Percentiles rank a stretch among this genome's conserved stretches.
phyloP scores from a whole-genome alignment of 2,797 vertebrate genomes.

The Anableps anableps region DNA sequence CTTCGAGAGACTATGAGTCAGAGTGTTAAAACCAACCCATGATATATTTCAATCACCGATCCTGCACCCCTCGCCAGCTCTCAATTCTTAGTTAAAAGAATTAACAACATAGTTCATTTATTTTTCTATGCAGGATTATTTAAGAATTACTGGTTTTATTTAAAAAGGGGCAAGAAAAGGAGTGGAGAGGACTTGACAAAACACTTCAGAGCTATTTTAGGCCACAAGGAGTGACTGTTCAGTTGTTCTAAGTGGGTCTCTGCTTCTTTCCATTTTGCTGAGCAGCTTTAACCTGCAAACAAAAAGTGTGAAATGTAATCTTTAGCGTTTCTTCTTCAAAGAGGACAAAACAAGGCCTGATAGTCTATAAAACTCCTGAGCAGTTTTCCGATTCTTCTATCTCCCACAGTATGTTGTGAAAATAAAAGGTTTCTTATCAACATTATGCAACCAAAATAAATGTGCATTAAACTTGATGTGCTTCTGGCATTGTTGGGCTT shows the following conservation, averaged over 20 bases:
- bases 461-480: conserved; percentile 84
- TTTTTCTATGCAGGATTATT: conserved; percentile 88
- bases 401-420: conserved; percentile 81
- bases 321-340: conserved; percentile 65
- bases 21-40: conserved; percentile 57
- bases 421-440: conserved; percentile 81
- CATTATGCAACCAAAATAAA: conserved; percentile 90
- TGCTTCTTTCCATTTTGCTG: conserved; percentile 61
- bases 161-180: conserved; percentile 72
- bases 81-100: conserved; percentile 79
- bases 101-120: conserved; percentile 85
- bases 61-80: conserved; percentile 68
- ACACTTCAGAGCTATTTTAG: conserved; percentile 50
- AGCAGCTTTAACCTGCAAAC: conserved; percentile 51
- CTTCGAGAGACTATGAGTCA: conserved; percentile 68
- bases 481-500: conserved; percentile 68
- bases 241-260: conserved; percentile 44
- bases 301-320: conserved; percentile 64
- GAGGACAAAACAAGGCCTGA: conserved; percentile 69
- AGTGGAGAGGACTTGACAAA: conserved; percentile 64
- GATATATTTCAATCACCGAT: conserved; percentile 66
- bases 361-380: conserved; percentile 70
- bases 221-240: conserved; percentile 42
- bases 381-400: conserved; percentile 81
- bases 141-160: conserved; percentile 83